Evolutionary conservation across 2,797 vertebrate genomes (phyloP), one percentile per base, ranked within the genome.

Genomic region (Clarias fuscus): DNA sequence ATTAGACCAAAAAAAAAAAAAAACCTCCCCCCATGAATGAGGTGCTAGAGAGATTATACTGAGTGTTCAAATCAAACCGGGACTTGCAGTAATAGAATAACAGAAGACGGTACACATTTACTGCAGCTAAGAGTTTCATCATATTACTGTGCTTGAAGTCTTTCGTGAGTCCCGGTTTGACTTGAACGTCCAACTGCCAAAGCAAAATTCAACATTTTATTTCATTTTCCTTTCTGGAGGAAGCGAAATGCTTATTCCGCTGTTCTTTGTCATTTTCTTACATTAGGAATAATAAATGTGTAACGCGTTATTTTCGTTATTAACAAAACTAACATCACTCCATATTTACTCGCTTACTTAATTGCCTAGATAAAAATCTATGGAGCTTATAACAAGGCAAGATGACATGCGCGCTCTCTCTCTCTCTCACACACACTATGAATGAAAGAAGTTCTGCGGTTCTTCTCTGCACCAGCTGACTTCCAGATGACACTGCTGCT

Each of bases 401-500:
- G 53, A 56, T 58, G 18, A 2, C 58, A 22, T 10, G 33, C 56
- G 20, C 56, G 5, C 6, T 13, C 53, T 76, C 53, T n/a, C 5
- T 22, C 71, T 0, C 4, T 5, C 24, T 8, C 40, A 1, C n/a
- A 76, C 22, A 7, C 43, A n/a, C 43, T n/a, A 24, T 0, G n/a
- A n/a, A 73, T 30, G n/a, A 6, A 78, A 78, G 30, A 18, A 37
- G 40, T 61, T 75, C 85, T 82, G 43, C 15, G 4, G 71, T 70
- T 53, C 84, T 61, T 83, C 27, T 3, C 27, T 79, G 82, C 88
- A 84, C 75, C 70, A 83, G 59, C 85, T 62, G 88, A 87, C 78
- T 77, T 64, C 40, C 80, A 76, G 73, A 87, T 89, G 86, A 85
- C 83, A 85, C 87, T 84, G 86, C 64, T 18, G 59, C 13, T 83